phyloP scores from a whole-genome alignment of 2,888 invertebrate species.

The Protodeltote pygarga region DNA sequence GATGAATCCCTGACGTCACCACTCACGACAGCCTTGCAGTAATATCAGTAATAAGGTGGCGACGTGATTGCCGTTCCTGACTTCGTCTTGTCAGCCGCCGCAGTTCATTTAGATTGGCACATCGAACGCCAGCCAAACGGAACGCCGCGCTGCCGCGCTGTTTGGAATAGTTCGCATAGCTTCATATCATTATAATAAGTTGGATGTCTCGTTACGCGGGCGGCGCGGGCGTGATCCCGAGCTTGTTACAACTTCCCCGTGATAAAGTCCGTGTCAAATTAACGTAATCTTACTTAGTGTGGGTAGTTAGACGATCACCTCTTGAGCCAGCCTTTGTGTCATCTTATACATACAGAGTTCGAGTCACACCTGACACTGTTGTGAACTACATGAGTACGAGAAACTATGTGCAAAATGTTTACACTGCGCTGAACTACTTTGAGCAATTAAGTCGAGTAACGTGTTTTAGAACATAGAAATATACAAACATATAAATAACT shows the following conservation, averaged over 20 bases:
- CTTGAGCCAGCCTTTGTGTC: slow-evolving; percentile 24
- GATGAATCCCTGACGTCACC: slow-evolving; percentile 28
- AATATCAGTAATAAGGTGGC: slow-evolving; percentile 27
- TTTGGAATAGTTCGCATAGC: slow-evolving; percentile 9
- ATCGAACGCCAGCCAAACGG: slow-evolving; percentile 3
- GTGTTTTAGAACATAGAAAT: too few relatives aligned
- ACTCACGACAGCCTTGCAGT: slow-evolving; percentile 12
- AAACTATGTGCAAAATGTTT: slow-evolving; percentile 1
- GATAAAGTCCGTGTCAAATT: slow-evolving; percentile 39
- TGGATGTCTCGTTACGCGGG: slow-evolving; percentile 15
- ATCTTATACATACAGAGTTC: slow-evolving; percentile 16
- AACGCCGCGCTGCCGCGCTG: too few relatives aligned
- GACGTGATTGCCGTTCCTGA: slow-evolving; percentile 35
- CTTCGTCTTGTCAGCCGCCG: slow-evolving; percentile 7
- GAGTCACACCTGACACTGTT: slow-evolving; percentile 6
- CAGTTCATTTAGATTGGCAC: slow-evolving; percentile 10
- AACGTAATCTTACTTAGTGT: slow-evolving; percentile 40
- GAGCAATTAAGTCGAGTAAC: too few relatives aligned
- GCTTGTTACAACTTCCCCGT: slow-evolving; percentile 23
- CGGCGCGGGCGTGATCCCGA: too few relatives aligned
- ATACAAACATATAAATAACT: too few relatives aligned
- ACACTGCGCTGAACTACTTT: neutral
- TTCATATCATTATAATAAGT: slow-evolving; percentile 14
- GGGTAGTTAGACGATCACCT: slow-evolving; percentile 33
- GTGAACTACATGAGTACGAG: neutral